Evolutionary conservation across 2,113 vertebrate genomes (phyloP), one percentile per base, ranked within the genome.

Genomic region (Perca schrenkii): DNA sequence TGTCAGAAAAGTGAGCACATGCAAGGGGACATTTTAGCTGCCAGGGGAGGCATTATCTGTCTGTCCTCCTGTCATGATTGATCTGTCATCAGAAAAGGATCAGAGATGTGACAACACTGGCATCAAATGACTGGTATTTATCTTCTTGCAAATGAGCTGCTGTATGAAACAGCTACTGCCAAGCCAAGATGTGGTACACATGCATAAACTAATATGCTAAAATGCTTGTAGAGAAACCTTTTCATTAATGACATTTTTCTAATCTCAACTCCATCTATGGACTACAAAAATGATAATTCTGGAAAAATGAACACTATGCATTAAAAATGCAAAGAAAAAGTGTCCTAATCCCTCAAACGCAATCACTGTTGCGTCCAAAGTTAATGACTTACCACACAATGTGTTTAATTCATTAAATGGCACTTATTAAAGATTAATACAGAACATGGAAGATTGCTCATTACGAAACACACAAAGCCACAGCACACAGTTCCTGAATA

Each of bases 381-480:
- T 92, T 93, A 94, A 94, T 94, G 92, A 90, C 79, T 93, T 91
- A 57, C 79, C 90, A 86, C 86, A 91, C 86, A 88, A 89, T 88
- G 90, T 87, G 88, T 87, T 90, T 88, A 84, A 80, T 91, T 93
- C 89, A 90, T 88, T 94, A 91, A 92, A 92, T 72, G 85, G 57
- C 87, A 86, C 83, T 92, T 91, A 91, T 91, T 92, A 92, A 89
- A 89, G 87, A 94, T 91, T 91, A 83, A 74, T 49, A 70, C 78
- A 82, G 86, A 92, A 91, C 76, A 74, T 70, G 74, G 72, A 66
- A 86, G 90, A 94, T 94, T 89, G 84, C 82, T 89, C 84, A 90
- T 91, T 89, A 91, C 63, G 74, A 83, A 71, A 60, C 74, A 31
- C 72, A 85, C 86, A 88, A 87, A 88, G 84, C 87, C 69, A 49